These are phyloP conservation scores for Trachymyrmex septentrionalis DNA, from an alignment of 1,140 invertebrate species.

Conservation along the genomic window DNA sequence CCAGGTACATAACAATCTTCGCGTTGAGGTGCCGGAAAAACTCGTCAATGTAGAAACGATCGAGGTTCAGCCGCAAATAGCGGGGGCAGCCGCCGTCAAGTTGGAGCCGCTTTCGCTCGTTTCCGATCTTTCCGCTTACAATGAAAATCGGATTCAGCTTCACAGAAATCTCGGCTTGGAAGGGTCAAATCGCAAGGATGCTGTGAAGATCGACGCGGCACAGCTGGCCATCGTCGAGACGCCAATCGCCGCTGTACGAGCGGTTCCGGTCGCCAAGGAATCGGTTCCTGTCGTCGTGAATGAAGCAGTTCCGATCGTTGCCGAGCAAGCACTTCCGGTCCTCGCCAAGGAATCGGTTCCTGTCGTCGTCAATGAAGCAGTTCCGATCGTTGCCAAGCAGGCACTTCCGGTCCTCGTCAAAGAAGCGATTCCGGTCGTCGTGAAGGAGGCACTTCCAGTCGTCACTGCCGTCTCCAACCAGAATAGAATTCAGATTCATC, in stretches of 20 bases:
- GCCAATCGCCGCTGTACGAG: not conserved
- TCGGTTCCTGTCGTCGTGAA: not conserved
- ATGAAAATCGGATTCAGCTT: constrained; percentile 66
- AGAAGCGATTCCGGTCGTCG: not conserved
- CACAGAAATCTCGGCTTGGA: constrained; percentile 64
- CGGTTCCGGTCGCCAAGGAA: not conserved
- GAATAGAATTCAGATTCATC: constrained; percentile 60
- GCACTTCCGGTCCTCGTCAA: not conserved
- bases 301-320: not conserved
- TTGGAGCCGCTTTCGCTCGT: constrained; percentile 30
- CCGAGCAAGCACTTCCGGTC: constrained; percentile 6
- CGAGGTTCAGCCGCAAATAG: not conserved
- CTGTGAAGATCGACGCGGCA: constrained; percentile 58
- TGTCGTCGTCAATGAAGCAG: not conserved
- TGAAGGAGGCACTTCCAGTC: constrained; percentile 16
- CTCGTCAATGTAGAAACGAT: constrained; percentile 3
- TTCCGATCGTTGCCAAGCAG: constrained; percentile 3
- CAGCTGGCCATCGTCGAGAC: constrained; percentile 27
- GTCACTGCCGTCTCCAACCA: constrained; percentile 56
- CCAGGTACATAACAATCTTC: constrained; percentile 63
- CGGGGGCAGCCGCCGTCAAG: not conserved
- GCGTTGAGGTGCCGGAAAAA: constrained; percentile 36
- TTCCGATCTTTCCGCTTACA: constrained; percentile 23
- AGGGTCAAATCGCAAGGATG: constrained; percentile 33
- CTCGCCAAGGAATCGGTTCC: too few relatives aligned